phyloP scores from a whole-genome alignment of 1,140 invertebrate species.

The Rhynchophorus ferrugineus region DNA sequence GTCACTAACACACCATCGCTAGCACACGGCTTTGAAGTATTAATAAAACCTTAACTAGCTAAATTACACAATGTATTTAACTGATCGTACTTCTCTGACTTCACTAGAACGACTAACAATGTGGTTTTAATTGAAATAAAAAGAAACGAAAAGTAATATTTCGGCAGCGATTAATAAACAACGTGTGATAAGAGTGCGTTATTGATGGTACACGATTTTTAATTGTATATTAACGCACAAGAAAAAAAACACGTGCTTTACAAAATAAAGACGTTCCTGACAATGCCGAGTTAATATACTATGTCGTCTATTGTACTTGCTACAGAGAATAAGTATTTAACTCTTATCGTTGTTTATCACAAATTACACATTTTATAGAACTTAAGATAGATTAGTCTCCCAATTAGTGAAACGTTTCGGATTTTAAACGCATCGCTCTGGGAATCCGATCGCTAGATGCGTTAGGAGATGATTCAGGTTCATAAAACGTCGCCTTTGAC shows the following conservation, averaged over 20 bases:
- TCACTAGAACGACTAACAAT: not conserved
- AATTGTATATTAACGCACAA: not conserved
- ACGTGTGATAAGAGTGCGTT: not conserved
- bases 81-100: conserved; percentile 2
- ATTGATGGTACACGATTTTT: not conserved
- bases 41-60: conserved; percentile 32
- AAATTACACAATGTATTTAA: conserved; percentile 28
- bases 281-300: not conserved
- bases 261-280: conserved; percentile 1
- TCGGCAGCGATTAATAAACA: not conserved
- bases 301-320: not conserved
- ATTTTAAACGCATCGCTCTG: too few species aligned
- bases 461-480: not conserved
- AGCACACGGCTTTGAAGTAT: conserved; percentile 12
- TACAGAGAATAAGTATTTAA: conserved; percentile 6
- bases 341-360: conserved; percentile 12
- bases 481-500: not conserved
- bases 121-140: conserved; percentile 1
- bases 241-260: not conserved
- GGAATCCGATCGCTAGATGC: too few species aligned
- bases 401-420: not conserved
- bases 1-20: conserved; percentile 6
- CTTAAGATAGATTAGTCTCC: conserved; percentile 1
- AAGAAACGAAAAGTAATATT: not conserved
- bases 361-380: conserved; percentile 17